Evolutionary conservation across 2,113 vertebrate species (phyloP).

Genomic region (Nycticorax nycticorax): DNA sequence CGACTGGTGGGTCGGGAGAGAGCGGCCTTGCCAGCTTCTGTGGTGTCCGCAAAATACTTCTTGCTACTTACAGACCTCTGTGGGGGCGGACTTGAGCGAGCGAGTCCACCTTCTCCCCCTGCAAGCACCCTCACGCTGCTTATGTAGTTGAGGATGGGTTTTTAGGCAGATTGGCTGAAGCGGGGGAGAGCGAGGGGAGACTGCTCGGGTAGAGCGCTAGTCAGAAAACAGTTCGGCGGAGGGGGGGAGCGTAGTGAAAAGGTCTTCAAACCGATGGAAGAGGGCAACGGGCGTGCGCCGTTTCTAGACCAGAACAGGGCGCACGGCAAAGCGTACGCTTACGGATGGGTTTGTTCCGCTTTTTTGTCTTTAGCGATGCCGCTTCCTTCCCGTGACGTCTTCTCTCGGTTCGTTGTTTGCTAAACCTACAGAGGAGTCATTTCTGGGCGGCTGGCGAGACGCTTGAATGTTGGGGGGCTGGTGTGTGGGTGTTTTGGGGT

Average conservation of each 20-base stretch:
- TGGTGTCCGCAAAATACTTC: neutral
- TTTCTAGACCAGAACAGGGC: neutral
- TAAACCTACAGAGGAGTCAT: neutral
- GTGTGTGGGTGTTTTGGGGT: rapidly evolving
- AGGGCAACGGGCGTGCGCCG: rapidly evolving
- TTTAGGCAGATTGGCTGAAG: neutral
- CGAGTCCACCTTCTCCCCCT: neutral
- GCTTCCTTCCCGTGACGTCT: rapidly evolving
- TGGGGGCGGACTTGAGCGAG: neutral
- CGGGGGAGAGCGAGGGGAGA: rapidly evolving
- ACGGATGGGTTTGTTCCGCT: rapidly evolving
- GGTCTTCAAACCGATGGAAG: neutral
- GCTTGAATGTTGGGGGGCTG: neutral
- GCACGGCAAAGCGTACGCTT: rapidly evolving
- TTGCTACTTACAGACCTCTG: rapidly evolving
- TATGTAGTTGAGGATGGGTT: neutral
- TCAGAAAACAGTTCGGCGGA: neutral
- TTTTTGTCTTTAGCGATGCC: neutral
- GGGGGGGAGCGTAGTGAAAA: neutral
- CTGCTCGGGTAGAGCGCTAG: rapidly evolving
- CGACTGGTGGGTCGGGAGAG: rapidly evolving
- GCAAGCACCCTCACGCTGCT: rapidly evolving
- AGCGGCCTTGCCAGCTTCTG: rapidly evolving
- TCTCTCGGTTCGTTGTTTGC: neutral
- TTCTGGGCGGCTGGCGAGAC: neutral